Evolutionary conservation across 2,797 vertebrate species (phyloP), one percentile per base, ranked within the genome.

Genomic region (Gephyroberyx darwinii): DNA sequence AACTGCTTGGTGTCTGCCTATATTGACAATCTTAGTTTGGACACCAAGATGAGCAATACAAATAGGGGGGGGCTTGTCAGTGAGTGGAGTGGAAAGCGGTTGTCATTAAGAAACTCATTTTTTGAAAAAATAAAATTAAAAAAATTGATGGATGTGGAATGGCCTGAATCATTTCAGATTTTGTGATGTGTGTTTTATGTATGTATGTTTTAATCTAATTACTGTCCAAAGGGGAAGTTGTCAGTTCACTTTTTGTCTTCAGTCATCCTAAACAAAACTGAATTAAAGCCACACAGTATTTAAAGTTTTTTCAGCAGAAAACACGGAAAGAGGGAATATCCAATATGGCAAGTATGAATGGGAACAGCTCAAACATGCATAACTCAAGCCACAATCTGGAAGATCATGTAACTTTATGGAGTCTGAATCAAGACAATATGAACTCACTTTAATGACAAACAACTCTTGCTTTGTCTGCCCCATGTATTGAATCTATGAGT

Each of bases 221-320:
- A 81, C 56, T 54, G 71, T 88, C 78, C 75, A 72, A 35, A 57
- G 75, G 80, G 75, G 33, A 82, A 61, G 69, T 77, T 89, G 81
- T 81, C 84, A 75, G 66, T 81, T 68, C 65, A 74, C 84, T 84
- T 65, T 83, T 80, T 59, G 50, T 86, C 83, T 85, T 86, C 81
- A 91, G 70, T 75, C 84, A 89, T 89, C 80, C 84, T 77, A 84
- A 87, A 87, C 82, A 84, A 86, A 87, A 90, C 78, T 56, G 84
- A 89, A 90, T 90, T 85, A 86, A 71, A 74, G 70, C 73, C 62
- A 55, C 48, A 71, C 68, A 69, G 69, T 85, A 85, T 85, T 86
- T 85, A 81, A 87, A 84, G 67, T n/a, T n/a, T n/a, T n/a, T 79
- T 77, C 41, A 71, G 76, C 82, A 82, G 71, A 70, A 86, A 86